Conservation (phyloP, 2,113 vertebrate genomes). For the Podarcis raffonei region DNA sequence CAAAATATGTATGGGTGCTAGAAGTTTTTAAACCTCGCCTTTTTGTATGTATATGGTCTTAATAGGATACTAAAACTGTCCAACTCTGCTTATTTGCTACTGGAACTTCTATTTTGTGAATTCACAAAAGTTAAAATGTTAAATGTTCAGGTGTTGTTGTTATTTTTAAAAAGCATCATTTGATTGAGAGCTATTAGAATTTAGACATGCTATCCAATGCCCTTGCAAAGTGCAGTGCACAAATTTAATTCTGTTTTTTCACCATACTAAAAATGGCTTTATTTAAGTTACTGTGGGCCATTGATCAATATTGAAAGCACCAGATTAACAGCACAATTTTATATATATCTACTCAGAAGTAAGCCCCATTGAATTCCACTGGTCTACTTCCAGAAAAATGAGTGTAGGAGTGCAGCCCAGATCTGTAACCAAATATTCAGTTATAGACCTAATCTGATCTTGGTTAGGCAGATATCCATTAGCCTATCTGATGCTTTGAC, state of each 20-base stretch:
- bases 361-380: not conserved
- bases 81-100: slow-evolving; percentile 9
- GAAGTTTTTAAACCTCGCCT: slow-evolving; percentile 21
- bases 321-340: not conserved
- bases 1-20: slow-evolving; percentile 54
- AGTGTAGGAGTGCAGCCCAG: not conserved
- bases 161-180: not conserved
- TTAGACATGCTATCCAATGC: slow-evolving; percentile 19
- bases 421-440: slow-evolving; percentile 28
- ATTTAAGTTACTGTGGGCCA: not conserved
- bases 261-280: slow-evolving; percentile 42
- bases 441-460: slow-evolving; percentile 16
- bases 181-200: slow-evolving; percentile 7
- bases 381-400: not conserved
- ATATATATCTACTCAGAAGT: not conserved
- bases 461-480: slow-evolving; percentile 26
- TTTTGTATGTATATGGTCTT: not conserved
- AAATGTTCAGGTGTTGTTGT: slow-evolving; percentile 28
- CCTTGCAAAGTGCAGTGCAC: not conserved
- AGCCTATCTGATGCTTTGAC: not conserved
- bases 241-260: slow-evolving; percentile 10
- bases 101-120: not conserved
- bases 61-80: slow-evolving; percentile 11
- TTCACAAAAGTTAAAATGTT: slow-evolving; percentile 4
- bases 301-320: slow-evolving; percentile 9